These are phyloP conservation scores for Coranthus polyacanthus DNA, from an alignment of 2,797 vertebrate genomes.

Conservation along the genomic window DNA sequence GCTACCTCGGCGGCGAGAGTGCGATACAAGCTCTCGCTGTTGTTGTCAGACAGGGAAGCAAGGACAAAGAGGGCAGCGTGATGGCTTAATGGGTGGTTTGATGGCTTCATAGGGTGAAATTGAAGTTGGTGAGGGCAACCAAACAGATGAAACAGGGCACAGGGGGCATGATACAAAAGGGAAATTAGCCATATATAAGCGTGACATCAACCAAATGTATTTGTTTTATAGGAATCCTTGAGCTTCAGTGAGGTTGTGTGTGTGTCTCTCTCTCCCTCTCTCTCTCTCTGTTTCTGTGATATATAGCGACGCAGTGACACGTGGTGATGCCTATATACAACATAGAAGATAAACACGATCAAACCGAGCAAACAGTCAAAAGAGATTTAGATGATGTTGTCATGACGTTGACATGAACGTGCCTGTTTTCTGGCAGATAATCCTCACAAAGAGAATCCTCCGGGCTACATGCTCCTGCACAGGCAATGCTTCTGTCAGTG, in stretches of 20 bases:
- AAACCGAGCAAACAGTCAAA: conserved; percentile 65
- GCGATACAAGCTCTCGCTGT: conserved; percentile 26
- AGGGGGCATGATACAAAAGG: conserved; percentile 31
- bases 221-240: conserved; percentile 60
- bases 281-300: conserved; percentile 25
- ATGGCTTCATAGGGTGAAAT: conserved; percentile 73
- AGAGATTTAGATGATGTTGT: conserved; percentile 75
- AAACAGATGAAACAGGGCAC: conserved; percentile 47
- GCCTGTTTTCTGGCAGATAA: conserved; percentile 74
- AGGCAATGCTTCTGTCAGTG: conserved; percentile 43
- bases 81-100: conserved; percentile 75
- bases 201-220: conserved; percentile 20
- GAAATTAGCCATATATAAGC: conserved; percentile 40
- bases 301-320: conserved; percentile 38
- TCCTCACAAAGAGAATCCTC: conserved; percentile 74
- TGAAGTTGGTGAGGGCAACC: conserved; percentile 62
- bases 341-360: conserved; percentile 68
- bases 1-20: conserved; percentile 31
- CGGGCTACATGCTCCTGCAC: conserved; percentile 56
- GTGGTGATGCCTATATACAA: conserved; percentile 32
- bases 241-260: conserved; percentile 11
- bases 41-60: conserved; percentile 67
- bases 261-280: conserved; percentile 4
- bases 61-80: conserved; percentile 77
- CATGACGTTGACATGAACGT: conserved; percentile 65